A percentile compares a stretch with the other conserved stretches of the same genome.
Conservation (phyloP, 2,113 vertebrate species). For the Aramus guarauna region DNA sequence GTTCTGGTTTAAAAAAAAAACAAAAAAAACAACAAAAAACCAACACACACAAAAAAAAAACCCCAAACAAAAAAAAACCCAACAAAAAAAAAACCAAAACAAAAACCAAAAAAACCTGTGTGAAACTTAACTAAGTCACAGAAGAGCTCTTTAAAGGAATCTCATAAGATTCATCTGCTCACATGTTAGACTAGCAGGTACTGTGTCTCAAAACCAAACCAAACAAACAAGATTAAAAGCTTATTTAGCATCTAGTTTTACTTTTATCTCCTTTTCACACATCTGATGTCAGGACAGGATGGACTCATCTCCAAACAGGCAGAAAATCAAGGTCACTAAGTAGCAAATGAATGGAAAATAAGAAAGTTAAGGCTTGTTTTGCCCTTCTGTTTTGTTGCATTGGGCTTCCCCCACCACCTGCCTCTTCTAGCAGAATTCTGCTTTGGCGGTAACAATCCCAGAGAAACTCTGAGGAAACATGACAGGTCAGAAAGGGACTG, state of each 20-base stretch:
- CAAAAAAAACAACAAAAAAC: too few relatives aligned
- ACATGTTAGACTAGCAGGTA: neutral
- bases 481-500: neutral
- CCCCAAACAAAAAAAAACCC: too few relatives aligned
- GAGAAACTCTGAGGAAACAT: neutral
- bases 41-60: too few relatives aligned
- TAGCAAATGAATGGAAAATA: neutral
- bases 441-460: neutral
- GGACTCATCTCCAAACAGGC: neutral
- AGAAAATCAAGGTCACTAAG: neutral
- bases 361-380: neutral
- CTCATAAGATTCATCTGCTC: neutral
- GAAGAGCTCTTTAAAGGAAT: neutral
- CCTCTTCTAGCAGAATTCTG: neutral
- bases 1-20: neutral
- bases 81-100: too few relatives aligned
- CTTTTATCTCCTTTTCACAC: neutral
- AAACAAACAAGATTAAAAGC: neutral
- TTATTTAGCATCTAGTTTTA: neutral
- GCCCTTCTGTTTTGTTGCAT: neutral
- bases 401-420: neutral
- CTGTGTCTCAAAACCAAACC: neutral
- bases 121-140: neutral
- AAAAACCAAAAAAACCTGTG: neutral
- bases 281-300: neutral